Conservation (phyloP, 2,888 invertebrate species). For the Lottia gigantea region DNA sequence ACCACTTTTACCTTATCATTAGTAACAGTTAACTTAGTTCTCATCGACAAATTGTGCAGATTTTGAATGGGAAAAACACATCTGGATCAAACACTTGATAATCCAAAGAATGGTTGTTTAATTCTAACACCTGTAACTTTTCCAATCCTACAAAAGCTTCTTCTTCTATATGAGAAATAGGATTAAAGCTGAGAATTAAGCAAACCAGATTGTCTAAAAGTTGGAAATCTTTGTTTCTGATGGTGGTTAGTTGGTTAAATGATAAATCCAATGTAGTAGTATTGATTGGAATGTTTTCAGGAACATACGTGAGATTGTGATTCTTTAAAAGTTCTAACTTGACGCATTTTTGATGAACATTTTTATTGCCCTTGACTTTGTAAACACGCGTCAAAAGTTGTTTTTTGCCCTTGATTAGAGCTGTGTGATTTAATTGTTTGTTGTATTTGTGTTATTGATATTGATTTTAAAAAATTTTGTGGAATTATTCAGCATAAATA, state of each 20-base stretch:
- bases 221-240: not conserved
- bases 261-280: not conserved
- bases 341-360: no score
- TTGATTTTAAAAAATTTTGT: no score
- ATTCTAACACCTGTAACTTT: not conserved
- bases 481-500: no score
- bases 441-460: no score
- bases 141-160: not conserved
- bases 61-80: not conserved
- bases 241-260: not conserved
- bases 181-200: not conserved
- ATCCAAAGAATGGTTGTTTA: not conserved
- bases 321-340: no score
- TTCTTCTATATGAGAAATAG: not conserved
- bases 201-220: not conserved
- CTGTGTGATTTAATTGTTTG: no score
- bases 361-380: no score
- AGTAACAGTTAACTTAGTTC: no score
- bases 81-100: not conserved
- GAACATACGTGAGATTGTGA: not conserved
- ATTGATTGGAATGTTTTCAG: not conserved
- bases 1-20: no score
- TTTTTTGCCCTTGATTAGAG: no score
- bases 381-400: no score
- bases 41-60: not conserved